Conservation (phyloP, 2,113 vertebrate species). For the Indicator maculatus region DNA sequence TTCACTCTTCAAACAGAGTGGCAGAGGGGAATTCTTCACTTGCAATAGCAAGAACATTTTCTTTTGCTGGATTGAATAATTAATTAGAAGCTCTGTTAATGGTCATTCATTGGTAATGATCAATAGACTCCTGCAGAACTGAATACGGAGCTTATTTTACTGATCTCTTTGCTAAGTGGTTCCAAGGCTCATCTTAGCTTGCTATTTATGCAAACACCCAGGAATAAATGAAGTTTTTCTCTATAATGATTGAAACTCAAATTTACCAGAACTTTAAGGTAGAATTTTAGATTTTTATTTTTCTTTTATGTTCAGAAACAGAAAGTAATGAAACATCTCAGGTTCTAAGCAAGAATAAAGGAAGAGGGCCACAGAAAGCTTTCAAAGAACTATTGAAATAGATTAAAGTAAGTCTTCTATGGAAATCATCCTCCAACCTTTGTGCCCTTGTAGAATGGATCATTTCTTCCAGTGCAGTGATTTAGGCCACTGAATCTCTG, state of each 20-base stretch:
- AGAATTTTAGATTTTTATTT: neutral
- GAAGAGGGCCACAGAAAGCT: neutral
- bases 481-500: neutral
- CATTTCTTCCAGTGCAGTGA: neutral
- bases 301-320: neutral
- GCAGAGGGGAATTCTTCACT: neutral
- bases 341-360: neutral
- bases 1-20: neutral
- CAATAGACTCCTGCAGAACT: neutral
- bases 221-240: neutral
- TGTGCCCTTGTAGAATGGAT: neutral
- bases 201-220: neutral
- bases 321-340: neutral
- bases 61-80: neutral
- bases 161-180: neutral
- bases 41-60: neutral
- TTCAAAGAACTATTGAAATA: neutral
- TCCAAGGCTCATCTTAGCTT: neutral
- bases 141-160: neutral
- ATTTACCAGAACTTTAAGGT: neutral
- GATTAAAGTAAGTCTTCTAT: neutral
- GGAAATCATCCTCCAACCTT: neutral
- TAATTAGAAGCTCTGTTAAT: neutral
- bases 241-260: neutral
- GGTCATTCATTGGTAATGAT: neutral